A percentile compares a stretch with the other conserved stretches of the same genome.
Evolutionary conservation across 37 sponge, comb jelly and placozoan species (phyloP).

Genomic region (Spongilla lacustris): DNA sequence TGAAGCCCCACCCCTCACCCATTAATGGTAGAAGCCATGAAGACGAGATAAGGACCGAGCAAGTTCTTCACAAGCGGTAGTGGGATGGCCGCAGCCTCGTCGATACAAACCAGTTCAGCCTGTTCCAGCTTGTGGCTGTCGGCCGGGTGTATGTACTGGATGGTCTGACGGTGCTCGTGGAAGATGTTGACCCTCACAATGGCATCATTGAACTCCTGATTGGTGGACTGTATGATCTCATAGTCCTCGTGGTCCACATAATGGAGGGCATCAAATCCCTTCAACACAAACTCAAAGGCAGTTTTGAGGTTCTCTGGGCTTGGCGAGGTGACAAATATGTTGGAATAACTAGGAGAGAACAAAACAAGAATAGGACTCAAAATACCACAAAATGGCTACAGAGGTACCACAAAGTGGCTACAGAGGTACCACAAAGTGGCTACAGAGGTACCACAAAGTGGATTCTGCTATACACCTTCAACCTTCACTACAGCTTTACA

Average conservation of each 20-base stretch:
- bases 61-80: conserved; percentile 91
- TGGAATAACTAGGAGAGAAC: conserved; percentile 75
- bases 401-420: too few species aligned
- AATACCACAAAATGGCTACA: too few species aligned
- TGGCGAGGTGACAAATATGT: conserved; percentile 96
- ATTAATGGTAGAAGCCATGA: conserved; percentile 96
- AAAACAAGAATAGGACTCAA: neutral
- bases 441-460: too few species aligned
- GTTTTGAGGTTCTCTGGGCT: conserved; percentile 95
- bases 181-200: conserved; percentile 91
- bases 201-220: conserved; percentile 90
- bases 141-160: conserved; percentile 95
- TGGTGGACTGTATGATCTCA: conserved; percentile 91
- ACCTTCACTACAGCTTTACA: too few species aligned
- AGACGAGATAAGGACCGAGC: conserved; percentile 93
- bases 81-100: conserved; percentile 98
- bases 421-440: too few species aligned
- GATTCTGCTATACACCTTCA: too few species aligned
- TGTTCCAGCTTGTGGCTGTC: conserved; percentile 88
- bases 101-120: conserved; percentile 95
- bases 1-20: conserved; percentile 65
- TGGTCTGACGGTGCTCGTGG: conserved; percentile 93
- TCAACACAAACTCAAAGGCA: conserved; percentile 94
- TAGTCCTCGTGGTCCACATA: conserved; percentile 84
- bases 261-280: conserved; percentile 89